Evolutionary conservation across 2,797 vertebrate species (phyloP).

Genomic region (Streptopelia turtur): DNA sequence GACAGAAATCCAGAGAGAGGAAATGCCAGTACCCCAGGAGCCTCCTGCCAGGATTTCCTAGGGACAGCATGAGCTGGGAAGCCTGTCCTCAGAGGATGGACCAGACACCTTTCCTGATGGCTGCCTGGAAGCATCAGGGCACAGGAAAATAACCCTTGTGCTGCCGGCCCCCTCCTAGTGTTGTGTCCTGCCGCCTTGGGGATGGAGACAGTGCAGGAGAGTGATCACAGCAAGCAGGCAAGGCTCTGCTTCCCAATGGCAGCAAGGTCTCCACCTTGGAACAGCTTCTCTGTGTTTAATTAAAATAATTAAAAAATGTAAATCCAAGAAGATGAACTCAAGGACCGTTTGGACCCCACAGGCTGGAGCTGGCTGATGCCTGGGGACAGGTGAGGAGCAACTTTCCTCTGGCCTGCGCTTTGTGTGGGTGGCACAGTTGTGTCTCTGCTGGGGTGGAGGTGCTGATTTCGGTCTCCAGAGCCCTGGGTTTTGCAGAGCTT

Average conservation of each 20-base stretch:
- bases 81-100: background rate
- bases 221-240: background rate
- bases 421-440: background rate
- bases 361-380: background rate
- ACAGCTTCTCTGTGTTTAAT: background rate
- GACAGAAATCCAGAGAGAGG: background rate
- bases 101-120: background rate
- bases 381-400: background rate
- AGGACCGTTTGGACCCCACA: background rate
- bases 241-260: background rate
- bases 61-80: too few relatives aligned
- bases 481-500: background rate
- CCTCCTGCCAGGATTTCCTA: background rate
- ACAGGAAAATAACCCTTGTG: background rate
- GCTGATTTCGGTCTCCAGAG: background rate
- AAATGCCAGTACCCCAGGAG: background rate
- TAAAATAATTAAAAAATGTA: background rate
- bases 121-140: background rate
- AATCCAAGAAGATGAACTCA: background rate
- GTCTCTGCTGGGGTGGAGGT: background rate
- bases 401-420: background rate
- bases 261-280: background rate
- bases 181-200: accelerated
- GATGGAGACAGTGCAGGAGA: background rate
- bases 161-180: background rate